A percentile compares a stretch with the other conserved stretches of the same genome.
Evolutionary conservation across 2,113 vertebrate genomes (phyloP).

Genomic region (Hepsetus odoe): DNA sequence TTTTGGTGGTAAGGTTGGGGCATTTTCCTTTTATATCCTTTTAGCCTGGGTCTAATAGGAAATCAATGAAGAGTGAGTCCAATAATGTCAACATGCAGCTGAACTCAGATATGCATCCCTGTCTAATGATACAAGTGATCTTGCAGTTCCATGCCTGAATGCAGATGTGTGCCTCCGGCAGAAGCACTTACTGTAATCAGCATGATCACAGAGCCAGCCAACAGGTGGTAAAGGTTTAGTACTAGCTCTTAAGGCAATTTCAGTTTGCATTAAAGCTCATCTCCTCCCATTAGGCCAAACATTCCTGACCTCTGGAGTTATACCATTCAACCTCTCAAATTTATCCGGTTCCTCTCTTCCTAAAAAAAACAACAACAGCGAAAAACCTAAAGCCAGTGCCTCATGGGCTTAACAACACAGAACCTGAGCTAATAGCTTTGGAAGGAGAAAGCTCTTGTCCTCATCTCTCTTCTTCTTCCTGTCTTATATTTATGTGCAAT

Average conservation of each 20-base stretch:
- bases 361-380: not conserved
- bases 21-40: too few relatives aligned
- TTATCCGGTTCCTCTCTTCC: constrained; percentile 10
- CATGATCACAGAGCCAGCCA: constrained; percentile 32
- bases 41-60: too few relatives aligned
- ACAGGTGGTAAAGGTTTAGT: constrained; percentile 40
- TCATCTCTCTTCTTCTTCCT: constrained; percentile 20
- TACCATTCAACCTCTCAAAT: constrained; percentile 31
- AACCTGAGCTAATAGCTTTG: constrained; percentile 17
- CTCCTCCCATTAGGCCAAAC: constrained; percentile 34
- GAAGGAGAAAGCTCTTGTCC: constrained; percentile 31
- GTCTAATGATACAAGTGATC: not conserved
- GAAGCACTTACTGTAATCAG: not conserved
- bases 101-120: not conserved
- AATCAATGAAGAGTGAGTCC: not conserved
- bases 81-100: not conserved
- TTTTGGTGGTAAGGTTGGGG: too few relatives aligned
- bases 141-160: constrained; percentile 26
- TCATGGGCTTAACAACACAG: not conserved
- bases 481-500: constrained; percentile 22
- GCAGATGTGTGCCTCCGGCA: constrained; percentile 40
- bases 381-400: not conserved
- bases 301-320: constrained; percentile 20
- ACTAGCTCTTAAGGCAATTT: constrained; percentile 21
- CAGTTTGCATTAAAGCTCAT: constrained; percentile 32